Conservation (phyloP, 2,797 vertebrate species). For the Pangasius sanitwongsei region DNA sequence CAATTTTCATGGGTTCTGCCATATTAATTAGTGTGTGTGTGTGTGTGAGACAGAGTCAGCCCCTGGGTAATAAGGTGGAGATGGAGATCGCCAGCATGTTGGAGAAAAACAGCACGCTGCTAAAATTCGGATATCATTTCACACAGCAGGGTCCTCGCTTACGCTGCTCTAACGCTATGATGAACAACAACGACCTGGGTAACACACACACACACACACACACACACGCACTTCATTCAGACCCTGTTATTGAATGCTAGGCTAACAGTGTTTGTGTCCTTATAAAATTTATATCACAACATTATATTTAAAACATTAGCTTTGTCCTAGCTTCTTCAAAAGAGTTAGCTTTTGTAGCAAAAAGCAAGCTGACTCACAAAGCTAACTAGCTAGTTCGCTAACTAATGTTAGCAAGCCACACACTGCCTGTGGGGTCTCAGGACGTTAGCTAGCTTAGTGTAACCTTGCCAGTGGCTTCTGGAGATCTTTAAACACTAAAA, state of each 20-base stretch:
- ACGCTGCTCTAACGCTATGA: slow-evolving; percentile 94
- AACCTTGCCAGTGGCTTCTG: neutral
- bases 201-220: slow-evolving; percentile 38
- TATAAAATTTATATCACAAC: neutral
- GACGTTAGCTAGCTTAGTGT: neutral
- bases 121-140: slow-evolving; percentile 97
- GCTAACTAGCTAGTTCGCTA: neutral
- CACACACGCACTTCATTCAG: neutral
- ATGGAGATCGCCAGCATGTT: slow-evolving; percentile 98
- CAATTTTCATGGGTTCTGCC: neutral
- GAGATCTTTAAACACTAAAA: neutral
- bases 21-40: slow-evolving; percentile 26
- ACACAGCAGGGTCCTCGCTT: slow-evolving; percentile 97
- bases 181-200: slow-evolving; percentile 98
- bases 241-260: neutral
- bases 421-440: neutral
- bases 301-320: neutral
- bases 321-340: neutral
- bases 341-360: neutral
- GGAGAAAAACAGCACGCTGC: slow-evolving; percentile 90
- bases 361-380: neutral
- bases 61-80: slow-evolving; percentile 96
- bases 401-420: neutral
- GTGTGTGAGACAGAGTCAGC: slow-evolving; percentile 84
- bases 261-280: neutral